Evolutionary conservation across 2,888 invertebrate genomes (phyloP).

Genomic region (Tiliacea aurago): DNA sequence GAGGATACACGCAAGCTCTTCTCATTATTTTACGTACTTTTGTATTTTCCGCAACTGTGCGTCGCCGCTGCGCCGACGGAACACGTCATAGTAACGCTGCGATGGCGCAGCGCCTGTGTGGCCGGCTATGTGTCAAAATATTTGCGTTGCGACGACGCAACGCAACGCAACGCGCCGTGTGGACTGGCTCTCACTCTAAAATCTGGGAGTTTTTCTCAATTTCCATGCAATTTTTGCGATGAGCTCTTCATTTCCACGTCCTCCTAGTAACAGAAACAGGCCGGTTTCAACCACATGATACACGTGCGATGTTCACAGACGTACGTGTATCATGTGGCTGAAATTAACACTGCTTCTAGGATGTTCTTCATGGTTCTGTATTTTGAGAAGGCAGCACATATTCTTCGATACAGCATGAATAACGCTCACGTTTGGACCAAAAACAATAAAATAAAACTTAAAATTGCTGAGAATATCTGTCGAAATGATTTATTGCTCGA

Average conservation of each 20-base stretch:
- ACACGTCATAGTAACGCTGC: too few species aligned
- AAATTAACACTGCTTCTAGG: constrained; percentile 21
- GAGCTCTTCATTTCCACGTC: not conserved
- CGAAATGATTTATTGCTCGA: not conserved
- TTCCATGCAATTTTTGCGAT: not conserved
- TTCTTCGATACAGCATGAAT: not conserved
- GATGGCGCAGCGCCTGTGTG: too few species aligned
- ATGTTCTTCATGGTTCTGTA: not conserved
- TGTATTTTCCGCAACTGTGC: too few species aligned
- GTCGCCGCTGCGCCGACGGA: too few species aligned
- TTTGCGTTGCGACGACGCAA: too few species aligned
- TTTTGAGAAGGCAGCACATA: not conserved
- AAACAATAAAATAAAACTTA: not conserved
- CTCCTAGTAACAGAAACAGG: not conserved
- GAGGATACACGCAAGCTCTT: too few species aligned
- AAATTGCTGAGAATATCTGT: not conserved
- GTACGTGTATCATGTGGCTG: constrained; percentile 57
- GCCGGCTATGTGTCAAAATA: too few species aligned
- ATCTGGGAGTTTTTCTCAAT: not conserved
- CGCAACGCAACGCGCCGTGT: too few species aligned
- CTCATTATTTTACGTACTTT: too few species aligned
- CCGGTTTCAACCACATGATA: constrained; percentile 54
- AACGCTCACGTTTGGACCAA: not conserved
- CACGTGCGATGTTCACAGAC: constrained; percentile 46
- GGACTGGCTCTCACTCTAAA: too few species aligned